A percentile compares a stretch with the other conserved stretches of the same genome.
Evolutionary conservation across 2,113 vertebrate genomes (phyloP).

Genomic region (Myxocyprinus asiaticus): DNA sequence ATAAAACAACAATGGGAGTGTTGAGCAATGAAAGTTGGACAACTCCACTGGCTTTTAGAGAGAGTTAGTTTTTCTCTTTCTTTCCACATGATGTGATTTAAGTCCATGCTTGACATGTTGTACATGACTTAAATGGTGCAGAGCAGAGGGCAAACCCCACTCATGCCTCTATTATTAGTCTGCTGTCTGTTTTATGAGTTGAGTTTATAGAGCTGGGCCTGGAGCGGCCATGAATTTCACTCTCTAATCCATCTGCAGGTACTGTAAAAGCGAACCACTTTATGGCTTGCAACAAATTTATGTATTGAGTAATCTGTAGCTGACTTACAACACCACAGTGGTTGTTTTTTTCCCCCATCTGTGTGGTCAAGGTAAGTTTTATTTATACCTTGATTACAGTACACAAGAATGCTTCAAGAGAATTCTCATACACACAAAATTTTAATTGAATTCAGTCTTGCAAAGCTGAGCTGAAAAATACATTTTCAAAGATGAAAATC

Average conservation of each 20-base stretch:
- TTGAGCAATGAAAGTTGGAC: not conserved
- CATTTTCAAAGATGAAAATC: slow-evolving; percentile 27
- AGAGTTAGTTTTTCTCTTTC: not conserved
- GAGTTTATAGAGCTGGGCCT: slow-evolving; percentile 43
- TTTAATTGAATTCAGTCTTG: not conserved
- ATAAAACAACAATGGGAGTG: not conserved
- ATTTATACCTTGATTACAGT: slow-evolving; percentile 24
- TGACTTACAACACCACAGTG: not conserved
- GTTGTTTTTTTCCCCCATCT: not conserved
- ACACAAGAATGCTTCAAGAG: not conserved
- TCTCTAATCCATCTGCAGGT: slow-evolving; percentile 44
- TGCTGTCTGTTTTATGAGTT: slow-evolving; percentile 44
- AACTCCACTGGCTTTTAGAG: not conserved
- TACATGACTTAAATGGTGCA: slow-evolving; percentile 41
- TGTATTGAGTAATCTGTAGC: not conserved
- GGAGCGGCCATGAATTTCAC: slow-evolving; percentile 26
- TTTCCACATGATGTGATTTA: slow-evolving; percentile 23
- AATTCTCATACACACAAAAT: not conserved
- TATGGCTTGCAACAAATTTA: slow-evolving; percentile 5
- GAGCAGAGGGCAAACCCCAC: slow-evolving; percentile 37
- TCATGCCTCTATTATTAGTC: slow-evolving; percentile 32
- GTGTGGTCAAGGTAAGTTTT: not conserved
- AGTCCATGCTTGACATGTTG: slow-evolving; percentile 40
- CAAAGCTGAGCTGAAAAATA: slow-evolving; percentile 9
- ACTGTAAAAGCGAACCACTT: slow-evolving; percentile 29